Percentiles rank a stretch among this genome's conserved stretches.
phyloP scores from a whole-genome alignment of 1,140 invertebrate species.

The Drosophila sucinea region DNA sequence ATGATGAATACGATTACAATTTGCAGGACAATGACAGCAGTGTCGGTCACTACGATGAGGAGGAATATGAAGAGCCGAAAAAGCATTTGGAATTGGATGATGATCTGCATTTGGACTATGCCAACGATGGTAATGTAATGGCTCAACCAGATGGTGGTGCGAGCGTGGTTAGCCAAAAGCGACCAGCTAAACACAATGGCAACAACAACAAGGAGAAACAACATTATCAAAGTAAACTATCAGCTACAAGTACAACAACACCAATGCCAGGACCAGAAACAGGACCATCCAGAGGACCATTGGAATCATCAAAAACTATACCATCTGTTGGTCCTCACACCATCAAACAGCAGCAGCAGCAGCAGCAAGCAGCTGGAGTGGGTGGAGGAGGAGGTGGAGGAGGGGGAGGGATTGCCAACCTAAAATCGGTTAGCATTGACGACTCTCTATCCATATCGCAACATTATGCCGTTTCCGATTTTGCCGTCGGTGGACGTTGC shows the following conservation, averaged over 20 bases:
- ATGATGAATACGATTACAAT: slow-evolving; percentile 78
- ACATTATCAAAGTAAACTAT: slow-evolving; percentile 64
- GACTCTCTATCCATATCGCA: slow-evolving; percentile 78
- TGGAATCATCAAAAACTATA: neutral
- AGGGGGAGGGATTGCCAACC: slow-evolving; percentile 43
- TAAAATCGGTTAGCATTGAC: slow-evolving; percentile 70
- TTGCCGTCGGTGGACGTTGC: slow-evolving; percentile 98
- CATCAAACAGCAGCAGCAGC: too few relatives aligned
- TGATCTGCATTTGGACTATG: slow-evolving; percentile 75
- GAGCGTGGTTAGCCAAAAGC: slow-evolving; percentile 18
- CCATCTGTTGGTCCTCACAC: neutral
- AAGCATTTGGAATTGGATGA: slow-evolving; percentile 77
- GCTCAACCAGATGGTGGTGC: neutral
- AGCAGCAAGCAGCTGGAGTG: neutral
- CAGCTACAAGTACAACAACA: slow-evolving; percentile 60
- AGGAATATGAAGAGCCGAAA: slow-evolving; percentile 81
- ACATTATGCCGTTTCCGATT: slow-evolving; percentile 97
- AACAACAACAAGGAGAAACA: slow-evolving; percentile 68
- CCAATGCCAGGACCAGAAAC: neutral
- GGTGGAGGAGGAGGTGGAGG: too few relatives aligned
- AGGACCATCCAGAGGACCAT: too few relatives aligned
- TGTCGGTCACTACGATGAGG: slow-evolving; percentile 73
- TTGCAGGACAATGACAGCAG: slow-evolving; percentile 79
- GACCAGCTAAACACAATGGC: slow-evolving; percentile 63
- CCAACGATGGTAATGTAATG: slow-evolving; percentile 62